Percentiles rank a stretch among this genome's conserved stretches.
Conservation (phyloP, 2,113 vertebrate species). For the Pogona vitticeps region DNA sequence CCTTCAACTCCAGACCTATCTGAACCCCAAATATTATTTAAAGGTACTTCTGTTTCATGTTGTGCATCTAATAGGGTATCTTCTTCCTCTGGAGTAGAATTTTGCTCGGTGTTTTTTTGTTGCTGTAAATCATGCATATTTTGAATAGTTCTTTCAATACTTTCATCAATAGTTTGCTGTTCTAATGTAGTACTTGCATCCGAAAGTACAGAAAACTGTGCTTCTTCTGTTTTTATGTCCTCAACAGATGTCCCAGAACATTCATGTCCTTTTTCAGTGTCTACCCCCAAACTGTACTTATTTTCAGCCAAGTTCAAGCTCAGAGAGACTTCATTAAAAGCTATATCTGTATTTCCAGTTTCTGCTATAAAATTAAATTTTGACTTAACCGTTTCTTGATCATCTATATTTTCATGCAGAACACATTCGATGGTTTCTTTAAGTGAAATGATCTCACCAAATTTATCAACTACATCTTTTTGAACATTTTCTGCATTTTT, state of each 20-base stretch:
- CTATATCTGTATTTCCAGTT: conserved; percentile 19
- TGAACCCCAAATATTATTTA: conserved; percentile 72
- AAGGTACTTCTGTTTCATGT: conserved; percentile 67
- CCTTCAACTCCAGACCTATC: conserved; percentile 72
- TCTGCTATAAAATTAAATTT: conserved; percentile 17
- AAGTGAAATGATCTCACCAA: conserved; percentile 31
- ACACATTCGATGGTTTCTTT: conserved; percentile 24
- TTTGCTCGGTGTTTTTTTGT: conserved; percentile 51
- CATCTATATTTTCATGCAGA: conserved; percentile 32
- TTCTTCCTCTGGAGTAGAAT: conserved; percentile 58
- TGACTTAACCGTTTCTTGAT: conserved; percentile 39
- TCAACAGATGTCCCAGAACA: conserved; percentile 14
- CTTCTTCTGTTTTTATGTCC: conserved; percentile 30
- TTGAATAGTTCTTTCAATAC: conserved; percentile 22
- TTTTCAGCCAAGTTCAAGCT: background rate
- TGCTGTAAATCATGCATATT: conserved; percentile 45
- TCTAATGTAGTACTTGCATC: conserved; percentile 55
- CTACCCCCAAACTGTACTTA: background rate
- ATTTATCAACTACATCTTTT: conserved; percentile 21
- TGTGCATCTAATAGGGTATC: conserved; percentile 67
- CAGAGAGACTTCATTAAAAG: background rate
- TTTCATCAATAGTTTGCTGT: conserved; percentile 40
- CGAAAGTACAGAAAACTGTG: conserved; percentile 35
- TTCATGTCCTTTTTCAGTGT: background rate
- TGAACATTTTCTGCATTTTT: conserved; percentile 36